Evolutionary conservation across 1,140 invertebrate genomes (phyloP).

Genomic region (Drosophila nebulosa): DNA sequence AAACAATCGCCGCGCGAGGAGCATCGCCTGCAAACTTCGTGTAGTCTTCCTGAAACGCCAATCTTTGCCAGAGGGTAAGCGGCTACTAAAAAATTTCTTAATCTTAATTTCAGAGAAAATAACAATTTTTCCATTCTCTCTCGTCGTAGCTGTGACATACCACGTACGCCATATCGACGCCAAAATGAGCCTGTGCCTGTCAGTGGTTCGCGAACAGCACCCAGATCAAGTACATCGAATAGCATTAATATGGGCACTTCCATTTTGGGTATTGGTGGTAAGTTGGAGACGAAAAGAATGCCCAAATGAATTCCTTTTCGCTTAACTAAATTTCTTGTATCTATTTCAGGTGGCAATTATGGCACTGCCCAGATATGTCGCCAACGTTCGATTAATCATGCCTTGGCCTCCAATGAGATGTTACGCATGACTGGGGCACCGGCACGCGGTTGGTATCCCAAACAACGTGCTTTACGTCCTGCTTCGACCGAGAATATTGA

Average conservation of each 20-base stretch:
- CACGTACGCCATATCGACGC: slow-evolving; percentile 86
- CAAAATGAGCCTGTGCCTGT: slow-evolving; percentile 82
- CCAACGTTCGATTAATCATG: slow-evolving; percentile 85
- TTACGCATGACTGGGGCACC: slow-evolving; percentile 89
- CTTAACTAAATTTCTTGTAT: background rate
- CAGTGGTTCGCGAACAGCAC: slow-evolving; percentile 81
- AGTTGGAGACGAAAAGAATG: background rate
- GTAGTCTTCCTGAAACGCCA: slow-evolving; percentile 90
- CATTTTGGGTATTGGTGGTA: slow-evolving; percentile 74
- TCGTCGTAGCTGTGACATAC: slow-evolving; percentile 84
- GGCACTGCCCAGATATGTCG: slow-evolving; percentile 83
- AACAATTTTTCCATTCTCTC: background rate
- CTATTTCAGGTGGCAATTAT: slow-evolving; percentile 55
- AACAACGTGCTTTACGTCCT: slow-evolving; percentile 86
- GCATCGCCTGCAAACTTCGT: slow-evolving; percentile 88
- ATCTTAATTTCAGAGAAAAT: no score
- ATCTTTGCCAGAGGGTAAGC: slow-evolving; percentile 87
- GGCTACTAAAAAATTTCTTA: background rate
- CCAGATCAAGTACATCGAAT: slow-evolving; percentile 84
- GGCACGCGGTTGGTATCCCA: slow-evolving; percentile 91
- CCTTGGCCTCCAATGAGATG: slow-evolving; percentile 88
- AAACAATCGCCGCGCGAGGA: slow-evolving; percentile 82
- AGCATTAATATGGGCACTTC: slow-evolving; percentile 81
- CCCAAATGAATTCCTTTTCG: no score
- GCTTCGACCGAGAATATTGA: slow-evolving; percentile 92